Evolutionary conservation across 2,888 invertebrate species (phyloP), one percentile per base, ranked within the genome.

Genomic region (Fissipunctia ypsillon): DNA sequence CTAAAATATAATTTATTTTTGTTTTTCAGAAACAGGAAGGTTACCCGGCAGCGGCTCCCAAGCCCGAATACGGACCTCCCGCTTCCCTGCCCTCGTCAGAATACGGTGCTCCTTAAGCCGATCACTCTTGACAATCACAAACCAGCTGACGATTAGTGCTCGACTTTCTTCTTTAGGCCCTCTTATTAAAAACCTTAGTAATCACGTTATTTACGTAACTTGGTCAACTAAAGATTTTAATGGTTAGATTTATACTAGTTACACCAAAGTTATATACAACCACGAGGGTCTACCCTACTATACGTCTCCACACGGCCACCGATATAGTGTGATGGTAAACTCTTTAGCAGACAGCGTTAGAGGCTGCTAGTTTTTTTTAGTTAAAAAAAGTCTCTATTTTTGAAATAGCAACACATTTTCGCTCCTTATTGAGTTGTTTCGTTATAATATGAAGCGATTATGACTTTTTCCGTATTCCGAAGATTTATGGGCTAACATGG

Each of bases 61-160:
- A 93, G 54, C 90, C 91, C 35, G 92, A 95, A 83, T 96, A 96
- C 85, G 96, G 96, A 60, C 94, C 96, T 41, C 96, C 96, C 63
- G 95, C 96, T 59, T 93, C 95, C 43, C 95, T 94, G 61, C 96
- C 96, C 14, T 97, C 97, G 38, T 96, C 97, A 83, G 96, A 97
- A 89, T 97, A 97, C 90, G 97, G 97, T 57, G 97, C 97, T 52
- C 97, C 97, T 71, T 96, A 94, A 81, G 88, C 87, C 72, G 85
- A 87, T 78, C 85, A 89, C 86, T 89, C 88, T 63, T 89, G 89
- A 84, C 90, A 82, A 91, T 83, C 77, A 80, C 72, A 66, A 76
- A 86, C 85, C 87, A 81, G 83, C 89, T 88, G 82, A 81, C 82
- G 78, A 84, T 84, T 86, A 86, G 86, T 83, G 87, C 87, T 83